Conservation (phyloP, 1,140 invertebrate species). For the Nasonia giraulti region DNA sequence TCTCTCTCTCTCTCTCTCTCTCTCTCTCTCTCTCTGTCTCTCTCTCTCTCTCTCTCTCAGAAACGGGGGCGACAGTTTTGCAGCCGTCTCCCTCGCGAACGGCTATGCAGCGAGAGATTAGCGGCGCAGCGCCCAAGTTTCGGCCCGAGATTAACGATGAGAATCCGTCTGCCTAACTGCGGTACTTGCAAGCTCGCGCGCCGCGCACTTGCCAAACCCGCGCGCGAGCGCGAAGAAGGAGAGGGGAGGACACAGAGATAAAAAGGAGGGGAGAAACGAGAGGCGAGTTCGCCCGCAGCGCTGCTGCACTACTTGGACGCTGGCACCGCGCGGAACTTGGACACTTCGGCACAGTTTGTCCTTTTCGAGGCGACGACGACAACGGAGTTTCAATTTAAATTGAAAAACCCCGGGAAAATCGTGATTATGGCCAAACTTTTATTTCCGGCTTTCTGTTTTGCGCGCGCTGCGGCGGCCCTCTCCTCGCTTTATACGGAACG, state of each 20-base stretch:
- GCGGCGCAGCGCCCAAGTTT: slow-evolving; percentile 55
- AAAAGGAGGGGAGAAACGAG: not conserved
- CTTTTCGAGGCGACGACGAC: not conserved
- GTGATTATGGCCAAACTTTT: slow-evolving; percentile 39
- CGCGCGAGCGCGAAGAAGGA: not conserved
- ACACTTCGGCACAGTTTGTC: slow-evolving; percentile 18
- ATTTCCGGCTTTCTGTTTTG: slow-evolving; percentile 18
- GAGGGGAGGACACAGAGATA: not conserved
- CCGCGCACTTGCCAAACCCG: too few relatives aligned
- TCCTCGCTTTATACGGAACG: not conserved
- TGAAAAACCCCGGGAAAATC: slow-evolving; percentile 34
- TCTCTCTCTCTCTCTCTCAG: not conserved
- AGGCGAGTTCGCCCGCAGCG: not conserved
- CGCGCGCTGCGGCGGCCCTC: not conserved
- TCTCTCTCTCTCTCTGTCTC: too few relatives aligned
- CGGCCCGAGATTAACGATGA: slow-evolving; percentile 57
- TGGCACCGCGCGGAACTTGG: not conserved
- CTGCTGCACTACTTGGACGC: not conserved
- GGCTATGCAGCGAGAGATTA: slow-evolving; percentile 53
- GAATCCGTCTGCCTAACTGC: slow-evolving; percentile 53
- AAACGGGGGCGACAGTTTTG: slow-evolving; percentile 7
- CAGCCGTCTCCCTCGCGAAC: not conserved
- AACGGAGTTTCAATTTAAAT: slow-evolving; percentile 46
- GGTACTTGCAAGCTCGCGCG: not conserved
- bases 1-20: not conserved